Evolutionary conservation across 2,113 vertebrate species (phyloP), one percentile per base, ranked within the genome.

Genomic region (Raja brachyura): DNA sequence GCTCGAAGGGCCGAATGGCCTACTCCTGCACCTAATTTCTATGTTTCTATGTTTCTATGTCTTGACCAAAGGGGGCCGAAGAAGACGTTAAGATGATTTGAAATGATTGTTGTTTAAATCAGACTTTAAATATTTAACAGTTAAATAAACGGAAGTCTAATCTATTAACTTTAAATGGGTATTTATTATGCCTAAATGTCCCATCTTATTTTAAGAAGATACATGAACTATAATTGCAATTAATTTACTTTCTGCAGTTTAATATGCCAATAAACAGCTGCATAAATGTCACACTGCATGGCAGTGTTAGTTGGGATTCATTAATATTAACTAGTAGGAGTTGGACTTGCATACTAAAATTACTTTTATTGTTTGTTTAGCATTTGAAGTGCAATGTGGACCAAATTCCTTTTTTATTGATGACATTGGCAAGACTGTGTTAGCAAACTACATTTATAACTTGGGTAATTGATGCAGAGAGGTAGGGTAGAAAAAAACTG

Each of bases 201-300:
- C 11, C n/a, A 25, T 0, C 70, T 92, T 9, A 48, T 6, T 92
- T 61, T 13, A 73, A 39, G 61, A 31, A 66, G 33, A 25, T 39
- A 54, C 20, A 92, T 92, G 88, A 92, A 73, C 39, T 73, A 22
- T 54, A 73, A 73, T 92, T 92, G 48, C 8, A 73, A 92, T 92
- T 54, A 73, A 92, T 74, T 13, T 63, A 86, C 61, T 63, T 88
- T 61, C 59, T 31, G 70, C 18, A 11, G 20, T 74, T 92, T 73
- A 74, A 73, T 73, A 73, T 20, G 48, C 10, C 90, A 73, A 92
- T 92, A 92, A 92, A 73, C 33, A 22, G 7, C 31, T 92, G 33
- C 6, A 5, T 74, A 92, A 70, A 48, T 90, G 88, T 68, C 68
- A 73, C 31, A 10, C 9, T 25, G 33, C 25, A 90, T 70, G 5